Conservation (phyloP, 2,797 vertebrate species). For the Chelon auratus region DNA sequence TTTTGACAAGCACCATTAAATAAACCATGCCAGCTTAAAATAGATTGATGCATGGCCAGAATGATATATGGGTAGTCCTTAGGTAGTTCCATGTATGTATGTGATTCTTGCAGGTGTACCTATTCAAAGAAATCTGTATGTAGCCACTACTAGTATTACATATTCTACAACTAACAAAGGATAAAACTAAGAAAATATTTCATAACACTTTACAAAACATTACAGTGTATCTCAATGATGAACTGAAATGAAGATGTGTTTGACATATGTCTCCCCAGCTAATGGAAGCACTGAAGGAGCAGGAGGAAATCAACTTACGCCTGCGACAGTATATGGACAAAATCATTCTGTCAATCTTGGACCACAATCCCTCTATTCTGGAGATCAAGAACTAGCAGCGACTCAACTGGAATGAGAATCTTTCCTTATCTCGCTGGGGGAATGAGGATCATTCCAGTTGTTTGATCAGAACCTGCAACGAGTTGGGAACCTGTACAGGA, state of each 20-base stretch:
- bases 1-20: background rate
- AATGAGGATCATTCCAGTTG: constrained; percentile 61
- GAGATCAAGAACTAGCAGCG: constrained; percentile 94
- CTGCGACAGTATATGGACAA: constrained; percentile 99
- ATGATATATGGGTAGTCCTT: background rate
- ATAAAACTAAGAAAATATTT: background rate
- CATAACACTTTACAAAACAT: background rate
- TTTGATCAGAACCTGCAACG: constrained; percentile 19
- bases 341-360: constrained; percentile 96
- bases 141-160: too few species aligned
- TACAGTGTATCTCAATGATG: background rate
- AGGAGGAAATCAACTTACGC: constrained; percentile 96
- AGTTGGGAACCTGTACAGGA: constrained; percentile 28
- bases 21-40: background rate
- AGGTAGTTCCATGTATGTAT: background rate
- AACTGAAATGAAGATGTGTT: background rate
- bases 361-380: constrained; percentile 97
- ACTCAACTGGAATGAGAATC: constrained; percentile 56
- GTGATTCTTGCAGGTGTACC: background rate
- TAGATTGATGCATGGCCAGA: background rate
- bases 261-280: constrained; percentile 82
- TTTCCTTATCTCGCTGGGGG: constrained; percentile 2
- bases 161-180: background rate
- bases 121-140: background rate
- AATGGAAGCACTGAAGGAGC: constrained; percentile 97